A percentile compares a stretch with the other conserved stretches of the same genome.
Conservation (phyloP, 2,888 invertebrate species). For the Ectropis crepuscularia region DNA sequence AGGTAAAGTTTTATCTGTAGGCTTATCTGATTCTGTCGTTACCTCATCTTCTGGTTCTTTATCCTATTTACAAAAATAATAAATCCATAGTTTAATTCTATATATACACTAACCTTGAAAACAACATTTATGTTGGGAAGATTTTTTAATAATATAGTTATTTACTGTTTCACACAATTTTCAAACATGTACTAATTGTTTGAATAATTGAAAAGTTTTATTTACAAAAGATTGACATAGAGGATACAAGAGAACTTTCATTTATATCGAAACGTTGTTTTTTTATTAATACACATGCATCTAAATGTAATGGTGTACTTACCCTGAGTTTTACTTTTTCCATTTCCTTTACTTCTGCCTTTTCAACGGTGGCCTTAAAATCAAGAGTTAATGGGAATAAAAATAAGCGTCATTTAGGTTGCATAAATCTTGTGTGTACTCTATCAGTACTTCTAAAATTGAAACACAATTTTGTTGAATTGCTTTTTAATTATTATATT, state of each 20-base stretch:
- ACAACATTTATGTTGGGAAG: neutral
- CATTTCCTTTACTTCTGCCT: constrained; percentile 65
- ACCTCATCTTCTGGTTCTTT: constrained; percentile 65
- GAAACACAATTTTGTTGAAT: constrained; percentile 29
- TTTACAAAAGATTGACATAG: constrained; percentile 53
- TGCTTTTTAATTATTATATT: neutral
- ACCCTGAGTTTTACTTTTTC: constrained; percentile 78
- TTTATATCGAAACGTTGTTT: constrained; percentile 20
- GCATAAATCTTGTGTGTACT: constrained; percentile 34
- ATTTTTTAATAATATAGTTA: constrained; percentile 49
- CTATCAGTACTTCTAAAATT: constrained; percentile 13
- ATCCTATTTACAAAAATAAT: constrained; percentile 75
- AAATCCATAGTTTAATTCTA: constrained; percentile 33
- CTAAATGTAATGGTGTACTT: constrained; percentile 52
- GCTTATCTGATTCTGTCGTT: constrained; percentile 58
- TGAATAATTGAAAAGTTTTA: constrained; percentile 54
- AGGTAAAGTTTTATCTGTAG: constrained; percentile 70
- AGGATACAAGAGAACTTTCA: constrained; percentile 40
- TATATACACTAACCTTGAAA: constrained; percentile 33
- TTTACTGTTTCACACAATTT: constrained; percentile 59
- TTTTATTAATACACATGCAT: constrained; percentile 45
- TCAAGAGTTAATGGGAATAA: constrained; percentile 59
- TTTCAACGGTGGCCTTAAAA: constrained; percentile 75
- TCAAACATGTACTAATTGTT: constrained; percentile 53
- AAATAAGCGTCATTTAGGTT: constrained; percentile 63